Base-by-base conservation (phyloP, 2,888 invertebrate genomes). In the Spilosoma lubricipeda region DNA sequence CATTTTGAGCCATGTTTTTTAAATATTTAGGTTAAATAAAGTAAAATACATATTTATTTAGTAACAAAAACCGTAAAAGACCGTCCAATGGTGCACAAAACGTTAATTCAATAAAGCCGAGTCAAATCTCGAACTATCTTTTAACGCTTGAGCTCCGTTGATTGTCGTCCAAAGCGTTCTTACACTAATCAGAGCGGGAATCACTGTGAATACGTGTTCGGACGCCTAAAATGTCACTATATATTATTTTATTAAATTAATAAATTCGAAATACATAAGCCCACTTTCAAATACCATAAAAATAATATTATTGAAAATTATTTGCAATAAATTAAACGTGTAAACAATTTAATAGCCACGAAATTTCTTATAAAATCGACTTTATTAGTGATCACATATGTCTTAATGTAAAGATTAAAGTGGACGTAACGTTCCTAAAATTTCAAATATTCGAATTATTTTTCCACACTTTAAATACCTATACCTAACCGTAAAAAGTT, bases 101-200 rank as follows among this genome's bases (percentile, higher is more conserved):
- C 71, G 36, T 70, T 64, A 77, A 77, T 73, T 73, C 65, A 77
- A 82, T 81, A 81, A 85, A 84, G 80, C 77, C 45, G 52, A 76
- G 75, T 74, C 52, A 82, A 87, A 85, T 81, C 84, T 81, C 74
- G 45, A 77, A 71, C 76, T 67, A 75, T 78, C 76, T 81, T 79
- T 85, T 78, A 87, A 83, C 85, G 78, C 82, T 81, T 77, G 76
- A 73, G 77, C 76, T 71, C 70, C 73, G 81, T 82, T 86, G 84
- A 87, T 86, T 85, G 85, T 85, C 80, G 87, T 86, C 86, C 78
- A 86, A 87, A 89, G 85, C 81, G 84, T 84, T 87, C 86, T 82
- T 86, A 85, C 87, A 88, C 86, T 90, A 91, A 90, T 90, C 89
- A 87, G 86, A 88, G 88, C 85, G 88, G 87, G 89, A 90, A 89